phyloP scores from a whole-genome alignment of 2,888 invertebrate genomes.

The Pristionchus entomophagus region DNA sequence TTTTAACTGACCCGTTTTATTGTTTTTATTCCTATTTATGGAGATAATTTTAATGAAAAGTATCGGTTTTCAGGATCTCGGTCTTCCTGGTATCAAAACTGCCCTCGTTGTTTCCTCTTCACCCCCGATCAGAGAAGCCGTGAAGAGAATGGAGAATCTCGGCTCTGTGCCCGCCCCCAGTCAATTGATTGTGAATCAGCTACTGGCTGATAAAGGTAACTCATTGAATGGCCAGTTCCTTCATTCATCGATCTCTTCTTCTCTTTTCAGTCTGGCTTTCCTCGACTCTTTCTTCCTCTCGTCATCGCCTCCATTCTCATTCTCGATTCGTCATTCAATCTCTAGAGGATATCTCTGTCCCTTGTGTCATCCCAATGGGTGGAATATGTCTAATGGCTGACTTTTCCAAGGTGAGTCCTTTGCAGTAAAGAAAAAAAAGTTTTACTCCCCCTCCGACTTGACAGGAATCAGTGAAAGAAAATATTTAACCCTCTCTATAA shows the following conservation, averaged over 20 bases:
- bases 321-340: not conserved
- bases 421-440: no score
- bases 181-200: constrained; percentile 40
- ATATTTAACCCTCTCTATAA: no score
- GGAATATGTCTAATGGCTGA: constrained; percentile 42
- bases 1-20: no score
- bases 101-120: not conserved
- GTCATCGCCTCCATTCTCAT: constrained; percentile 13
- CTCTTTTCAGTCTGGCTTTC: not conserved
- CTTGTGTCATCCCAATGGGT: not conserved
- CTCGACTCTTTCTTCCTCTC: not conserved
- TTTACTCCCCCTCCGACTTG: no score
- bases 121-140: not conserved
- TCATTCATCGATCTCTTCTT: not conserved
- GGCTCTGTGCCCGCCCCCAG: constrained; percentile 17
- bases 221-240: not conserved
- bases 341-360: constrained; percentile 9
- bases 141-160: constrained; percentile 12
- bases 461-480: no score
- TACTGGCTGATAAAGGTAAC: not conserved
- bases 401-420: not conserved
- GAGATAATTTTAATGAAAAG: no score
- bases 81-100: constrained; percentile 23
- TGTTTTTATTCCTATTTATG: no score
- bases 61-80: constrained; percentile 28